Evolutionary conservation across 2,888 invertebrate species (phyloP).

Genomic region (Arge pagana): DNA sequence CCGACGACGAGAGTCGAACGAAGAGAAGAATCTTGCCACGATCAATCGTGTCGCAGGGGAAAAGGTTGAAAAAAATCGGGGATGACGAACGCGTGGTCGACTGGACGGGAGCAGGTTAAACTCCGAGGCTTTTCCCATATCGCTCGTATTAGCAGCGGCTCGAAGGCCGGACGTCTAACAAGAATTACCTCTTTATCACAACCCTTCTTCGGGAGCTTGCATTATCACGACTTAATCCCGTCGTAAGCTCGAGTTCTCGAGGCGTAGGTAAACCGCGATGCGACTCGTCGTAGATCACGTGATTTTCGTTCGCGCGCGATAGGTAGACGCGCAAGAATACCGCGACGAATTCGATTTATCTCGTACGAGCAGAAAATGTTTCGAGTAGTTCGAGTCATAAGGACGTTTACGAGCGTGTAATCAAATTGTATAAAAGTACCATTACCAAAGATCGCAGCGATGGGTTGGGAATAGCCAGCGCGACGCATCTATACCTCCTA

Average conservation of each 20-base stretch:
- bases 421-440: not conserved
- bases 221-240: constrained; percentile 7
- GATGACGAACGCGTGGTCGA: too few relatives aligned
- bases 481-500: constrained; percentile 14
- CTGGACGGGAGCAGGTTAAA: not conserved
- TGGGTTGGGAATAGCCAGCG: not conserved
- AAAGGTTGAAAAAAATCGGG: too few relatives aligned
- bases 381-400: too few relatives aligned
- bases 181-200: not conserved
- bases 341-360: too few relatives aligned
- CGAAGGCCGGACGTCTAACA: not conserved
- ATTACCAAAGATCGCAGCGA: not conserved
- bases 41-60: too few relatives aligned
- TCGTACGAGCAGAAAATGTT: too few relatives aligned
- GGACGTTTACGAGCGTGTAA: not conserved
- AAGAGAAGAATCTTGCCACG: too few relatives aligned
- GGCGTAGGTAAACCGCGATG: not conserved
- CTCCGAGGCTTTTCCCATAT: not conserved
- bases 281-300: not conserved
- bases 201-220: not conserved
- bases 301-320: too few relatives aligned
- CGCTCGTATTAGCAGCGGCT: constrained; percentile 9
- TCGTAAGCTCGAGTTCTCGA: not conserved
- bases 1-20: too few relatives aligned
- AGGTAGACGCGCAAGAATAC: too few relatives aligned